These are phyloP conservation scores for Deilephila elpenor DNA, from an alignment of 2,888 invertebrate genomes.

Conservation along the genomic window DNA sequence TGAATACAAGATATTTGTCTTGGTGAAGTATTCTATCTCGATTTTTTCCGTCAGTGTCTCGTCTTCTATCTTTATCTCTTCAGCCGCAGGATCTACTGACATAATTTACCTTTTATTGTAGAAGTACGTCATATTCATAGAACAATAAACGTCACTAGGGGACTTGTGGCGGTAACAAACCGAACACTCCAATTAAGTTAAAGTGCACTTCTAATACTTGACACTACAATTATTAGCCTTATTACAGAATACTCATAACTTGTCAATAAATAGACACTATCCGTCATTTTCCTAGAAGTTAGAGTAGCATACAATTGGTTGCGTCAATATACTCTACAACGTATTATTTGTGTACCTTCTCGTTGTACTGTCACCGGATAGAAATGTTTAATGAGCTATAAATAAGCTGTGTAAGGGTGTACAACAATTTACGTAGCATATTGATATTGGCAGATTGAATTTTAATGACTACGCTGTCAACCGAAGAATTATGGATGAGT, in stretches of 20 bases:
- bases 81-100: too few species aligned
- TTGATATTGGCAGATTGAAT: too few species aligned
- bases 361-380: neutral
- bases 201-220: neutral
- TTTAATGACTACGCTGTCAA: too few species aligned
- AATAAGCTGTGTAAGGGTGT: neutral
- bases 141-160: neutral
- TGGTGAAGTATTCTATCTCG: too few species aligned
- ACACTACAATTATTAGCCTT: neutral
- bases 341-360: constrained; percentile 1
- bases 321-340: constrained; percentile 14
- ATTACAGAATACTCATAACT: neutral
- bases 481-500: too few species aligned
- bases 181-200: neutral
- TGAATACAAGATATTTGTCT: too few species aligned
- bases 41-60: too few species aligned
- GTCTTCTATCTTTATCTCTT: too few species aligned
- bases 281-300: neutral
- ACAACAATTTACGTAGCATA: too few species aligned
- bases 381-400: neutral
- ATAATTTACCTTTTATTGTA: too few species aligned
- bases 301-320: constrained; percentile 14
- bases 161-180: neutral
- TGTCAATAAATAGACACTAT: neutral
- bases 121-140: neutral